Evolutionary conservation across 2,113 vertebrate species (phyloP).

Genomic region (Catharus minimus): DNA sequence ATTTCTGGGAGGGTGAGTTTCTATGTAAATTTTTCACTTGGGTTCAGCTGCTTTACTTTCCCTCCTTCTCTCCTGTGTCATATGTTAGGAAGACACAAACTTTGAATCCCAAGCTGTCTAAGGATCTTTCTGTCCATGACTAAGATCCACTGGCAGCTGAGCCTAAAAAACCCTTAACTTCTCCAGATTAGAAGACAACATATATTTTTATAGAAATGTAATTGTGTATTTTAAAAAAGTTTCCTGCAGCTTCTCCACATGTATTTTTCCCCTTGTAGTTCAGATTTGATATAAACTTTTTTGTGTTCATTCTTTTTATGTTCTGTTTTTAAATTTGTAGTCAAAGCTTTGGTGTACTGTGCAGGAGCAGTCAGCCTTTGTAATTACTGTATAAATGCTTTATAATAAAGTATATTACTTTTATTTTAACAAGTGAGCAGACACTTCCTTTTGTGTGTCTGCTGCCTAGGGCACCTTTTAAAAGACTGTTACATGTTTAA

Average conservation of each 20-base stretch:
- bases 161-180: constrained; percentile 39
- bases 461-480: constrained; percentile 79
- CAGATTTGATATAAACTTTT: constrained; percentile 61
- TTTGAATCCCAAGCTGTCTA: constrained; percentile 44
- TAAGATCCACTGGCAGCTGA: constrained; percentile 57
- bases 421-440: constrained; percentile 79
- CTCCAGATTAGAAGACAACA: constrained; percentile 55
- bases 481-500: constrained; percentile 82
- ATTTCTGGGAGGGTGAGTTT: constrained; percentile 14
- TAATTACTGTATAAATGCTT: constrained; percentile 84
- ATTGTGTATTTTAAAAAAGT: constrained; percentile 58
- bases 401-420: constrained; percentile 80
- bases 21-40: background rate
- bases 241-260: constrained; percentile 36
- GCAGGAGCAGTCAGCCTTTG: constrained; percentile 76
- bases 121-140: constrained; percentile 35
- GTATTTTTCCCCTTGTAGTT: constrained; percentile 14
- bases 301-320: constrained; percentile 65
- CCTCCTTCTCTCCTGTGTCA: constrained; percentile 39
- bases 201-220: constrained; percentile 75
- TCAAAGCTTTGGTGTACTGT: constrained; percentile 72
- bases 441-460: constrained; percentile 79
- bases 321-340: constrained; percentile 68
- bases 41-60: constrained; percentile 65
- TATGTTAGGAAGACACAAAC: constrained; percentile 5